phyloP scores from a whole-genome alignment of 1,140 invertebrate species.

The Araneus ventricosus region DNA sequence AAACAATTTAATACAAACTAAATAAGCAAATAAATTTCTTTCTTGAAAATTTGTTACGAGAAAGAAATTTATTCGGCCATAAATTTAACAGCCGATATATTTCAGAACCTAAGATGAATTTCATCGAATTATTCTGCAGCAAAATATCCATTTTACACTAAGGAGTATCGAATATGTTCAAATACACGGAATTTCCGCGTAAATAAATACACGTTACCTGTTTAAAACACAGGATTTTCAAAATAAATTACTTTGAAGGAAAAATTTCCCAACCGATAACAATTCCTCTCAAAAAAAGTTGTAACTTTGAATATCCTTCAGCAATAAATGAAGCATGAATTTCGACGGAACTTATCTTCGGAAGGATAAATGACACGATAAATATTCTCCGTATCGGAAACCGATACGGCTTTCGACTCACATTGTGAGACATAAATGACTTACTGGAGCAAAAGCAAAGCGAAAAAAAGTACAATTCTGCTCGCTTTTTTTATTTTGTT shows the following conservation, averaged over 20 bases:
- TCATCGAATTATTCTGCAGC: not conserved
- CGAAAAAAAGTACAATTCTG: not conserved
- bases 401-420: not conserved
- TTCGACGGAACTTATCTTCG: not conserved
- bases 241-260: not conserved
- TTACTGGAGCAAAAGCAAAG: not conserved
- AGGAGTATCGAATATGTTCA: not conserved
- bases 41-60: too few relatives aligned
- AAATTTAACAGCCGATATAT: too few relatives aligned
- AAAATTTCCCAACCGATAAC: not conserved
- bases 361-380: constrained; percentile 13
- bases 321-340: constrained; percentile 14
- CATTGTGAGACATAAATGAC: constrained; percentile 2
- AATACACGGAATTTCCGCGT: not conserved
- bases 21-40: too few relatives aligned
- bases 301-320: constrained; percentile 23
- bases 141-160: not conserved
- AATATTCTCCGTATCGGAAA: constrained; percentile 14
- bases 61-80: too few relatives aligned
- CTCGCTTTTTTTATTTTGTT: not conserved
- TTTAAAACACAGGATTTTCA: not conserved
- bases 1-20: too few relatives aligned
- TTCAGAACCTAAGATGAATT: not conserved
- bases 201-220: not conserved
- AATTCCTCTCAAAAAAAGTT: not conserved